Conservation (phyloP, 2,888 invertebrate species). For the Cyclophora albipunctata region DNA sequence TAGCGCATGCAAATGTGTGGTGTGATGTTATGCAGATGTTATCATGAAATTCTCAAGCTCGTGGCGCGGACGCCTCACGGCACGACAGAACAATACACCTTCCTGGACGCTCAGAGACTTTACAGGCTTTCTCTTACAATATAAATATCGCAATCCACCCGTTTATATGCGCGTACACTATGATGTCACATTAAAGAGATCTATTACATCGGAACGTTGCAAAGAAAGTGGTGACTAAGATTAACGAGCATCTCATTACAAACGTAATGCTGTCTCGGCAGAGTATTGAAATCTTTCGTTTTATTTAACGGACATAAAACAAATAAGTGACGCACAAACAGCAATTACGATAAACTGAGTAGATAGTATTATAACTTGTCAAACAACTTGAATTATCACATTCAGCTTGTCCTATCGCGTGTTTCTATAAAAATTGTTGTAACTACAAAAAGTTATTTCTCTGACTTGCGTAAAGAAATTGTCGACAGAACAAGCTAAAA, state of each 20-base stretch:
- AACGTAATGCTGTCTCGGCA: slow-evolving; percentile 20
- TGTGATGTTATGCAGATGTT: slow-evolving; percentile 24
- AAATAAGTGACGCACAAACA: background rate
- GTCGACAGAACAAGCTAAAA: slow-evolving; percentile 44
- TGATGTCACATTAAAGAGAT: slow-evolving; percentile 31
- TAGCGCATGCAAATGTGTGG: slow-evolving; percentile 38
- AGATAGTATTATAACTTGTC: background rate
- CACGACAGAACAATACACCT: slow-evolving; percentile 45
- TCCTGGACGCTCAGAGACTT: slow-evolving; percentile 24
- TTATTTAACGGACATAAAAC: background rate
- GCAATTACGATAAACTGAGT: background rate
- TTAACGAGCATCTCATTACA: slow-evolving; percentile 32
- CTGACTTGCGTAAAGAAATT: slow-evolving; percentile 48
- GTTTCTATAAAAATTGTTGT: slow-evolving; percentile 29
- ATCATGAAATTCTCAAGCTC: slow-evolving; percentile 22
- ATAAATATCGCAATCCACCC: slow-evolving; percentile 44
- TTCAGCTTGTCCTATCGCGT: slow-evolving; percentile 28
- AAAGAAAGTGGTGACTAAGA: slow-evolving; percentile 28
- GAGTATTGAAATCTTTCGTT: slow-evolving; percentile 11
- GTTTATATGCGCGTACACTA: slow-evolving; percentile 44
- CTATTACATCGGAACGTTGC: slow-evolving; percentile 29
- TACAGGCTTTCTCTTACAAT: slow-evolving; percentile 36
- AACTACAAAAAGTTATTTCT: slow-evolving; percentile 34
- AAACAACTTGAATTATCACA: background rate
- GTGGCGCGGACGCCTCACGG: slow-evolving; percentile 33